Conservation (phyloP, 2,113 vertebrate genomes). For the Aleadryas rufinucha region DNA sequence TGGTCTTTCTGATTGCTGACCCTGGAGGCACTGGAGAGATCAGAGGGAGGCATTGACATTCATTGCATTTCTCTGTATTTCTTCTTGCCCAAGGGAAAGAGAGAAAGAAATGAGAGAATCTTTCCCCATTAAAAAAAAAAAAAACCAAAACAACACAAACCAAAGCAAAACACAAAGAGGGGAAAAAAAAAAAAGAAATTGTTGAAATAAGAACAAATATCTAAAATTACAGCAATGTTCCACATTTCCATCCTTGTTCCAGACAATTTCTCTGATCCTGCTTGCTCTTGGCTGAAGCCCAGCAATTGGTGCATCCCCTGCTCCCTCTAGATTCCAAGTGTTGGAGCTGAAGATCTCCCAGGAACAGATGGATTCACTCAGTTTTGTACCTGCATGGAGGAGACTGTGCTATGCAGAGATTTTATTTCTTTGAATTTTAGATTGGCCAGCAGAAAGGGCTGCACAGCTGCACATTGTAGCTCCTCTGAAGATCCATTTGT, state of each 20-base stretch:
- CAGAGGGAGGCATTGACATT: neutral
- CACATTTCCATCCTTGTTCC: neutral
- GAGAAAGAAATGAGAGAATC: neutral
- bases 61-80: neutral
- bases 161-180: neutral
- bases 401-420: neutral
- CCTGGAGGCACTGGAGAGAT: neutral
- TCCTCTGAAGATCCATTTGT: too few species aligned
- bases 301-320: neutral
- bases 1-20: neutral
- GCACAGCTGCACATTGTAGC: neutral
- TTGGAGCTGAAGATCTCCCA: neutral
- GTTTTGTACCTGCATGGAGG: neutral
- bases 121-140: neutral
- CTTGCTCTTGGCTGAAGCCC: neutral
- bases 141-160: neutral
- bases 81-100: neutral
- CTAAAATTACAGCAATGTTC: neutral
- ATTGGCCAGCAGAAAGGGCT: neutral
- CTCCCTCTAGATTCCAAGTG: neutral
- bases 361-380: neutral
- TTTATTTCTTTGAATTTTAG: neutral
- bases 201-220: neutral
- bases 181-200: accelerated
- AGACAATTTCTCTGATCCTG: neutral